These are phyloP conservation scores for Bombus polaris DNA, from an alignment of 1,140 invertebrate species.

Conservation along the genomic window DNA sequence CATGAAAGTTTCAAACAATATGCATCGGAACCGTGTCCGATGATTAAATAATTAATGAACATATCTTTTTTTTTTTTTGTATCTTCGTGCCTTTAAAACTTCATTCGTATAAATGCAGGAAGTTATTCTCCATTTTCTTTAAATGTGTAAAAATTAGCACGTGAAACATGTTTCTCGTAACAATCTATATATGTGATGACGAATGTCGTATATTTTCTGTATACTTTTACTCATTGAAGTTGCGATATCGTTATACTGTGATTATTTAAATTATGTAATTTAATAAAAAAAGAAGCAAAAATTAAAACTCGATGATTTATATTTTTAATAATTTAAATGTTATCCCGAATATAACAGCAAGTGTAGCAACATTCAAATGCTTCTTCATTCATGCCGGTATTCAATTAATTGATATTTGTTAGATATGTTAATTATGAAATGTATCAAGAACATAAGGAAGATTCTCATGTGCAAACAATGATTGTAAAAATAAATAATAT, in stretches of 20 bases:
- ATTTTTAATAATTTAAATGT: neutral
- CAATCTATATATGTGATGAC: neutral
- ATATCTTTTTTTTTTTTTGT: neutral
- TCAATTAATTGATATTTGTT: neutral
- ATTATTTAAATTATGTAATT: conserved; percentile 6
- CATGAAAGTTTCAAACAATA: conserved; percentile 68
- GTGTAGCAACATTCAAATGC: neutral
- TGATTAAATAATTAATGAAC: conserved; percentile 41
- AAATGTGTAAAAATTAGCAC: neutral
- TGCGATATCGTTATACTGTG: neutral
- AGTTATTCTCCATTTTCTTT: neutral
- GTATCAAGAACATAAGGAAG: neutral
- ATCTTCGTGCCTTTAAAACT: neutral
- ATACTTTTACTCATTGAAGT: neutral
- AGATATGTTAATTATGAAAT: too few species aligned
- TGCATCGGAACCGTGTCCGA: conserved; percentile 65
- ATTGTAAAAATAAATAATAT: conserved; percentile 56
- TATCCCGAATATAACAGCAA: neutral
- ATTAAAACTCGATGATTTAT: neutral
- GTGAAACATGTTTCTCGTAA: neutral
- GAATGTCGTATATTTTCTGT: neutral
- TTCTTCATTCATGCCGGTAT: neutral
- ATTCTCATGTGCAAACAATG: neutral
- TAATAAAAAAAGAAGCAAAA: conserved; percentile 11
- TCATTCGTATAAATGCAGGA: neutral